Percentiles rank a stretch among this genome's conserved stretches.
These are phyloP conservation scores for Tapirus terrestris DNA, from an alignment of 2,113 vertebrate genomes.

Conservation along the genomic window DNA sequence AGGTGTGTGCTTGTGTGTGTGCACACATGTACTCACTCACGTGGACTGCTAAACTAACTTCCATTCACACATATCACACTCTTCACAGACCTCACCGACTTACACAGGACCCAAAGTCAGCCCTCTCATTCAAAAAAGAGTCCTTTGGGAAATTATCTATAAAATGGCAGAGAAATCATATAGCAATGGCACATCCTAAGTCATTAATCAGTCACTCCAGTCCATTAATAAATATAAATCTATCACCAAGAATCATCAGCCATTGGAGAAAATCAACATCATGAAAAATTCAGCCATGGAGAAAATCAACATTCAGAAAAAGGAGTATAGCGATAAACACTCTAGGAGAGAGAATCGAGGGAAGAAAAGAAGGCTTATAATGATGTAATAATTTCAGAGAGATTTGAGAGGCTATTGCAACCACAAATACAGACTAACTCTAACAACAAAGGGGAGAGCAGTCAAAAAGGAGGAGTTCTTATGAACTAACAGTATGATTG, in stretches of 20 bases:
- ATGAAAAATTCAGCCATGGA: background rate
- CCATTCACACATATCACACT: background rate
- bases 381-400: background rate
- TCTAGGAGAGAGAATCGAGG: background rate
- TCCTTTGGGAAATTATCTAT: background rate
- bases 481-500: background rate
- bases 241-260: background rate
- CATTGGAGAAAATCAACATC: background rate
- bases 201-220: background rate
- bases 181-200: background rate
- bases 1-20: background rate
- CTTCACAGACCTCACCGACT: background rate
- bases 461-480: background rate
- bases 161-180: background rate
- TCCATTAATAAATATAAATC: background rate
- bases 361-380: background rate
- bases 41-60: background rate
- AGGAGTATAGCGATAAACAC: background rate
- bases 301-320: background rate
- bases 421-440: background rate
- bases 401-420: background rate
- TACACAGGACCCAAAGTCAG: background rate
- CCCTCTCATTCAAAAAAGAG: background rate
- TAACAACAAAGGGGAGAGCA: background rate
- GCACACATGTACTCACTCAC: too few species aligned